phyloP scores from a whole-genome alignment of 2,797 vertebrate species.

The Danio choprae region DNA sequence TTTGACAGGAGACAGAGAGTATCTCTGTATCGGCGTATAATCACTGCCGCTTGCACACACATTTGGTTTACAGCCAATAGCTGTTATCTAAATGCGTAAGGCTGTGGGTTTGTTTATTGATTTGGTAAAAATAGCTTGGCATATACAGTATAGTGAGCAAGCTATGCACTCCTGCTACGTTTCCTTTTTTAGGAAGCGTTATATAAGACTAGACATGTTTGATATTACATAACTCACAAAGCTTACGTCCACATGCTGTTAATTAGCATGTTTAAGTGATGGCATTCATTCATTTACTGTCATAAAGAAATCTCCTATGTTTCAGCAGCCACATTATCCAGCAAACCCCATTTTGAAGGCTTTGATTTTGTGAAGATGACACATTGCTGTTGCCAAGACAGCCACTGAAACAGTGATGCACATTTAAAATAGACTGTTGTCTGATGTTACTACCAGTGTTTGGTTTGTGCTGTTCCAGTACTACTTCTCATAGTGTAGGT shows the following conservation, averaged over 20 bases:
- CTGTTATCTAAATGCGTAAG: conserved; percentile 14
- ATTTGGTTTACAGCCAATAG: conserved; percentile 15
- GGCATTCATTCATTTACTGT: neutral
- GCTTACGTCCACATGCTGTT: conserved; percentile 25
- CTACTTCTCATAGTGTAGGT: neutral
- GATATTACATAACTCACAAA: conserved; percentile 15
- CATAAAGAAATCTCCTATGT: neutral
- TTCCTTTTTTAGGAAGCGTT: conserved; percentile 21
- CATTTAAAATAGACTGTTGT: conserved; percentile 12
- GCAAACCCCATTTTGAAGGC: conserved; percentile 13
- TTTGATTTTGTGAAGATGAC: conserved; percentile 8
- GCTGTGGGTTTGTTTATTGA: conserved; percentile 26
- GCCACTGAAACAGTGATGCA: neutral
- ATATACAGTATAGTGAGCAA: neutral
- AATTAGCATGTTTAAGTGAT: conserved; percentile 18
- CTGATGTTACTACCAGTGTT: neutral
- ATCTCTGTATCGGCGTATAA: conserved; percentile 21
- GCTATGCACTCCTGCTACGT: neutral
- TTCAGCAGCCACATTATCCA: neutral
- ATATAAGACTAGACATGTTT: neutral
- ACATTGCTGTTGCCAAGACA: conserved; percentile 3
- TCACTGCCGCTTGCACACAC: neutral
- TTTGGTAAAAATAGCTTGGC: conserved; percentile 27
- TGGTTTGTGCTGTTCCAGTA: conserved; percentile 1
- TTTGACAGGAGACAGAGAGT: neutral